Evolutionary conservation across 2,113 vertebrate genomes (phyloP).

Genomic region (Tychaedon coryphoeus): DNA sequence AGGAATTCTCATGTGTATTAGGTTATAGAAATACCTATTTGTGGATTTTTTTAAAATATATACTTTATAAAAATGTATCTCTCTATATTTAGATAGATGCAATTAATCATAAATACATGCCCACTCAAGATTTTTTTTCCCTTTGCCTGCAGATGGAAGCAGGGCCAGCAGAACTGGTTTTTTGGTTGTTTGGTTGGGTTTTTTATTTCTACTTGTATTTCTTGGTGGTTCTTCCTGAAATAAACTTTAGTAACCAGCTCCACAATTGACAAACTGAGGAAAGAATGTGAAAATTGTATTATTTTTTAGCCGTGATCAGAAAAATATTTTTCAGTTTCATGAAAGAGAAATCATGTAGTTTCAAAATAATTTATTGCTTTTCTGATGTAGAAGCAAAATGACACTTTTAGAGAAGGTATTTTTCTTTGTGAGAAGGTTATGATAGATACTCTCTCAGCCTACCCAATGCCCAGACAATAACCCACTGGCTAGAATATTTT

Average conservation of each 20-base stretch:
- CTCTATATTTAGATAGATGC: not conserved
- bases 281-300: not conserved
- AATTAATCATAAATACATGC: not conserved
- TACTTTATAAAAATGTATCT: not conserved
- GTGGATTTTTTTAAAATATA: not conserved
- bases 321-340: not conserved
- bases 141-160: not conserved
- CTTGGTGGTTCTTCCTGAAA: not conserved
- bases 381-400: not conserved
- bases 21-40: not conserved
- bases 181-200: accelerated
- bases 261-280: not conserved
- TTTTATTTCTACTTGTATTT: not conserved
- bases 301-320: not conserved
- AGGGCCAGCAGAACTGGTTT: not conserved
- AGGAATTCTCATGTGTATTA: not conserved
- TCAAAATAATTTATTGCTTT: not conserved
- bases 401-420: not conserved
- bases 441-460: not conserved
- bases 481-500: slow-evolving; percentile 1
- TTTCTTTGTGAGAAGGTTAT: not conserved
- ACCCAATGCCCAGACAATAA: not conserved
- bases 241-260: not conserved
- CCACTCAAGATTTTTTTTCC: not conserved
- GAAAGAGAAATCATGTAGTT: not conserved